Evolutionary conservation across 2,113 vertebrate species (phyloP).

Genomic region (Ornithorhynchus anatinus): DNA sequence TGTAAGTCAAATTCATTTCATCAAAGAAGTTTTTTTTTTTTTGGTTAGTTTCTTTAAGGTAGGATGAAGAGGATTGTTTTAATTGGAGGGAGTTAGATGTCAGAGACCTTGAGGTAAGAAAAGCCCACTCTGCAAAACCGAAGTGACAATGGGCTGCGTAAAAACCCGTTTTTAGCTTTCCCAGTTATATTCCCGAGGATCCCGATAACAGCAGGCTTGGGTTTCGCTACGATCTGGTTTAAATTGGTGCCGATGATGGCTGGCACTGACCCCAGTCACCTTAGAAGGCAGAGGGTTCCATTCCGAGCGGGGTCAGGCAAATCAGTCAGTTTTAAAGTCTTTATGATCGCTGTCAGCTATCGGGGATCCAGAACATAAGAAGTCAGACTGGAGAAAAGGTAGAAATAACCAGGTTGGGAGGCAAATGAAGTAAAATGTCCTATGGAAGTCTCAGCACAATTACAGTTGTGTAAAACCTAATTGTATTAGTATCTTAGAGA

Average conservation of each 20-base stretch:
- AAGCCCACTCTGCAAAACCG: not conserved
- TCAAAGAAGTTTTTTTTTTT: not conserved
- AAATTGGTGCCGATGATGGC: slow-evolving; percentile 32
- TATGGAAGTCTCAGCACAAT: not conserved
- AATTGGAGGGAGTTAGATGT: slow-evolving; percentile 1
- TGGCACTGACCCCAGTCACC: not conserved
- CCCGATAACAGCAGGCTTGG: slow-evolving; percentile 18
- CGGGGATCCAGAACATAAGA: not conserved
- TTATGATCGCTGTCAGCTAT: not conserved
- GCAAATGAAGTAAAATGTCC: slow-evolving; percentile 9
- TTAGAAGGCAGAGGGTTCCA: slow-evolving; percentile 19
- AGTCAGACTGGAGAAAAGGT: not conserved
- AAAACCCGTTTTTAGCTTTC: not conserved
- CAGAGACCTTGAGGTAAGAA: slow-evolving; percentile 1
- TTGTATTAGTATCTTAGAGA: not conserved
- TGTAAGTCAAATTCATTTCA: slow-evolving; percentile 10
- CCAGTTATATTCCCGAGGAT: not conserved
- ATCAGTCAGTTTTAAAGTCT: no score
- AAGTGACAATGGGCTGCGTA: not conserved
- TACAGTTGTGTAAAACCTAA: not conserved
- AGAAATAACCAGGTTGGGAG: not conserved
- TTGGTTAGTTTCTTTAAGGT: not conserved
- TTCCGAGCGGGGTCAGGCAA: slow-evolving; percentile 2
- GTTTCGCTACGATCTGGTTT: not conserved
- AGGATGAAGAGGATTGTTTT: slow-evolving; percentile 6